phyloP scores from a whole-genome alignment of 2,888 invertebrate genomes.

The Luffia ferchaultella region DNA sequence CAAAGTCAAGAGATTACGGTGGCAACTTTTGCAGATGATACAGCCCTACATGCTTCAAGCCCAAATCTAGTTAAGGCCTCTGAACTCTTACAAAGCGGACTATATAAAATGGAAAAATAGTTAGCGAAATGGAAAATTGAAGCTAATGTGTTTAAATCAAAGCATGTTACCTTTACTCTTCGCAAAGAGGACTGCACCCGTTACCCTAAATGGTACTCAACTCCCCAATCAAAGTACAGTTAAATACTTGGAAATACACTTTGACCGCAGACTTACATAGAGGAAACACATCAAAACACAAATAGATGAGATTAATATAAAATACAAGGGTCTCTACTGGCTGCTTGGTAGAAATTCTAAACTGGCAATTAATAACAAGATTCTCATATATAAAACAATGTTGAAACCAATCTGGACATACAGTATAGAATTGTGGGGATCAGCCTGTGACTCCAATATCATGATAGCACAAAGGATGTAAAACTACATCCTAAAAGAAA shows the following conservation, averaged over 20 bases:
- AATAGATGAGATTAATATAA: conserved; percentile 3
- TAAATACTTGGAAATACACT: conserved; percentile 16
- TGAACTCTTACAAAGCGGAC: conserved; percentile 1
- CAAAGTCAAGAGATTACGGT: neutral
- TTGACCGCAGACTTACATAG: conserved; percentile 14
- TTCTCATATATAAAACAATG: conserved; percentile 1
- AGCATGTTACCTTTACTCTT: conserved; percentile 7
- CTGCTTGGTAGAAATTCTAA: conserved; percentile 4
- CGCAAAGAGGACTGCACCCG: conserved; percentile 12
- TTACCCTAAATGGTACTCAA: conserved; percentile 7
- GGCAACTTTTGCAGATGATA: conserved; percentile 15
- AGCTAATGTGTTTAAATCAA: conserved; percentile 3
- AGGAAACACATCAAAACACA: conserved; percentile 15
- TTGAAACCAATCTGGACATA: conserved; percentile 8
- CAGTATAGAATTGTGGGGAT: conserved; percentile 7
- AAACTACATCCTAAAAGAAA: neutral
- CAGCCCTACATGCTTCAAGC: conserved; percentile 6
- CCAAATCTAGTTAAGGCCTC: conserved; percentile 7
- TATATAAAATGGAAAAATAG: conserved; percentile 6
- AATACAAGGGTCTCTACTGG: neutral
- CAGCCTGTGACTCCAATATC: conserved; percentile 4
- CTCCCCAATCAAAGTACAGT: conserved; percentile 12
- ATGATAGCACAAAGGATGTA: conserved; percentile 1
- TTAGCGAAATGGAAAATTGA: conserved; percentile 4
- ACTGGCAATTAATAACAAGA: conserved; percentile 5